These are phyloP conservation scores for Bombus consobrinus DNA, from an alignment of 1,140 invertebrate species.

Conservation along the genomic window DNA sequence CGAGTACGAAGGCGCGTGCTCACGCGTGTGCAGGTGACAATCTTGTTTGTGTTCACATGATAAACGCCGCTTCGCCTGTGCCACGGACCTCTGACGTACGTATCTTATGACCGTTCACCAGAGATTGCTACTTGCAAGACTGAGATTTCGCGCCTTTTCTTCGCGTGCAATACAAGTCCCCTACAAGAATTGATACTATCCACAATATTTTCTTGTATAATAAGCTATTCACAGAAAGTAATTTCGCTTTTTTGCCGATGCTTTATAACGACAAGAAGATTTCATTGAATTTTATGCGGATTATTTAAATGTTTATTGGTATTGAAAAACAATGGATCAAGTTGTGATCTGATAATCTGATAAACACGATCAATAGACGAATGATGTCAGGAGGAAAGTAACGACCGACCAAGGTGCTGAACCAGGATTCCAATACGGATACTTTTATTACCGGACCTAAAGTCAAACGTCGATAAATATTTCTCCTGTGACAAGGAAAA, in stretches of 20 bases:
- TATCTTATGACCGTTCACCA: conserved; percentile 57
- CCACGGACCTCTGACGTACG: conserved; percentile 62
- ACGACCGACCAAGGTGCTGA: conserved; percentile 5
- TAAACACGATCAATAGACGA: not conserved
- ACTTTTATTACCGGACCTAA: not conserved
- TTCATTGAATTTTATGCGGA: not conserved
- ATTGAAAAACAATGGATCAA: not conserved
- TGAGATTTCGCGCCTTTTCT: conserved; percentile 3
- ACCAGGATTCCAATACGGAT: conserved; percentile 21
- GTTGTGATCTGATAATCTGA: not conserved
- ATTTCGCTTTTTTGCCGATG: too few relatives aligned
- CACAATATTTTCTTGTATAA: too few relatives aligned
- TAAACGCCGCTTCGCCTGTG: conserved; percentile 61
- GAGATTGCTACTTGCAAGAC: conserved; percentile 41
- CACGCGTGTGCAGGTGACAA: conserved; percentile 72
- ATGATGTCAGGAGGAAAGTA: not conserved
- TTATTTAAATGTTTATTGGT: not conserved
- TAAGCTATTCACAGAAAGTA: too few relatives aligned
- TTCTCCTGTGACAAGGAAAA: too few relatives aligned
- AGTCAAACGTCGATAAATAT: not conserved
- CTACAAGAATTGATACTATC: too few relatives aligned
- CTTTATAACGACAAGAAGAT: not conserved
- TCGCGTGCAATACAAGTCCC: not conserved
- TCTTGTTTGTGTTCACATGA: conserved; percentile 72
- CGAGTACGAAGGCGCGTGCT: conserved; percentile 47